Percentiles rank a stretch among this genome's conserved stretches.
phyloP scores from a whole-genome alignment of 2,113 vertebrate species.

The Galeopterus variegatus region DNA sequence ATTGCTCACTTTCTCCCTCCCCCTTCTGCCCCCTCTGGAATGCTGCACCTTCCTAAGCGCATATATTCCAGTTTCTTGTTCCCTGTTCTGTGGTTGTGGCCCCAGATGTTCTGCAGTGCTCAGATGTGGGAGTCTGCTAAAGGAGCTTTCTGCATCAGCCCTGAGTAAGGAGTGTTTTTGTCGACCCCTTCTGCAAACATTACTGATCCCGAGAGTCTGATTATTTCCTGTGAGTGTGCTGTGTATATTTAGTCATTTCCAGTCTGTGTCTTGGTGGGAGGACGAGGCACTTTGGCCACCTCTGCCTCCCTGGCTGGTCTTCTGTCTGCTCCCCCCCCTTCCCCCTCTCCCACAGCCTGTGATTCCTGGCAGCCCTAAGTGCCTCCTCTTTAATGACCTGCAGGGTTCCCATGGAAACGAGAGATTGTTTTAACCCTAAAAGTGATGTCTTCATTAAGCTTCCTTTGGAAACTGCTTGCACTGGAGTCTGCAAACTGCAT shows the following conservation, averaged over 20 bases:
- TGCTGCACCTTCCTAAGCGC: background rate
- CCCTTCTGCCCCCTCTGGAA: background rate
- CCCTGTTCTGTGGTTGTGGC: background rate
- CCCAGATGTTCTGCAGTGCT: background rate
- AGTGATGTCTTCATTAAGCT: background rate
- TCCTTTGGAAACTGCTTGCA: background rate
- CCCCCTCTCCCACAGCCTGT: background rate
- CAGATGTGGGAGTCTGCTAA: background rate
- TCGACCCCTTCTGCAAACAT: background rate
- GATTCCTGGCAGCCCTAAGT: background rate
- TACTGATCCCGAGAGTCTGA: background rate
- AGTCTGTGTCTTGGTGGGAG: background rate
- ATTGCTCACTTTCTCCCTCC: accelerated
- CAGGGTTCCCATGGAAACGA: constrained; percentile 17
- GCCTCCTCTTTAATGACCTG: background rate
- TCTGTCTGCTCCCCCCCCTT: background rate
- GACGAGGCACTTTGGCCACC: background rate
- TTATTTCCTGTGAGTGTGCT: background rate
- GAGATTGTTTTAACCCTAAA: constrained; percentile 27
- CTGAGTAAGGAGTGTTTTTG: background rate
- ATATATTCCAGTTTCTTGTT: background rate
- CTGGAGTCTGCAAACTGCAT: background rate
- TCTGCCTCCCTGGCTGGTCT: background rate
- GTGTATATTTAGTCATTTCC: background rate
- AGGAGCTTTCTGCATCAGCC: background rate